Percentiles rank a stretch among this genome's conserved stretches.
These are phyloP conservation scores for Sardina pilchardus DNA, from an alignment of 2,113 vertebrate genomes.

Conservation along the genomic window DNA sequence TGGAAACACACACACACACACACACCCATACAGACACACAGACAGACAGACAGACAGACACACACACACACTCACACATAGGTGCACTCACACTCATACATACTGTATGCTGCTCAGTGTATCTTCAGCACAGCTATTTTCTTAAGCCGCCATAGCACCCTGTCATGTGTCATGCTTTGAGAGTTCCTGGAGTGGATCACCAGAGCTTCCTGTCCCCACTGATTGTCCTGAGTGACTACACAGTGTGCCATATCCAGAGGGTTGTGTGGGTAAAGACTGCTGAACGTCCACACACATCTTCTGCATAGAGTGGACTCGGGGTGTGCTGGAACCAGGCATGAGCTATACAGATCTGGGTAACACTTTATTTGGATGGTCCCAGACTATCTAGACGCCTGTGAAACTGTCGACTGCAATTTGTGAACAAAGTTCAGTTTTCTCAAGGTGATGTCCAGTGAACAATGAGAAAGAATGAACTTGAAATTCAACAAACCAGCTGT, in stretches of 20 bases:
- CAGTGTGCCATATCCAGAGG: neutral
- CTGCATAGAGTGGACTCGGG: neutral
- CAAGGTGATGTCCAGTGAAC: too few species aligned
- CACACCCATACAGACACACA: neutral
- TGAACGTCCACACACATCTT: neutral
- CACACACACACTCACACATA: neutral
- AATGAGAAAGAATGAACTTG: too few species aligned
- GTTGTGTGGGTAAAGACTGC: neutral
- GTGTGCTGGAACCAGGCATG: too few species aligned
- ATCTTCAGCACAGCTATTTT: neutral
- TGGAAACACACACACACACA: neutral
- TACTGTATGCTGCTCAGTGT: neutral
- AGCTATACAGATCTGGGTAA: too few species aligned
- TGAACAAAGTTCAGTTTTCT: too few species aligned
- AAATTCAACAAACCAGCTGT: too few species aligned
- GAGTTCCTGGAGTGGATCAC: neutral
- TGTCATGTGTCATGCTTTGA: neutral
- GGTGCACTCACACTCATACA: neutral
- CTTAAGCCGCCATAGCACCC: neutral
- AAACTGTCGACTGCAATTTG: too few species aligned
- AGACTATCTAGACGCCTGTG: too few species aligned
- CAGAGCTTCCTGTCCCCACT: neutral
- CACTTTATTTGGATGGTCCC: too few species aligned
- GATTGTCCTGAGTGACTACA: neutral
- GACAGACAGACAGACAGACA: neutral